Evolutionary conservation across 53 echinoderm and acorn worm genomes (phyloP).

Genomic region (Patiria pectinifera): DNA sequence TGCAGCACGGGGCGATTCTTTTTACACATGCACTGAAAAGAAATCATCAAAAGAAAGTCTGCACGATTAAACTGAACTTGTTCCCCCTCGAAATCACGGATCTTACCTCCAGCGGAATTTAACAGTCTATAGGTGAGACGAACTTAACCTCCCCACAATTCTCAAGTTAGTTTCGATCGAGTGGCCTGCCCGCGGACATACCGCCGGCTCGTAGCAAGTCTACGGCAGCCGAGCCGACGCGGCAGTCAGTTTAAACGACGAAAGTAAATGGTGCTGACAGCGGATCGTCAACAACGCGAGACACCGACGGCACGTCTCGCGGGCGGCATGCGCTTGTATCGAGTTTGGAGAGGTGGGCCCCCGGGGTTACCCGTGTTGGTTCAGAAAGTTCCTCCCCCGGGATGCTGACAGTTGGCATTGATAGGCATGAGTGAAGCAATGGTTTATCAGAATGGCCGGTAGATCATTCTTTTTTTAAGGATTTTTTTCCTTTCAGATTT

Average conservation of each 20-base stretch:
- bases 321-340: slow-evolving; percentile 32
- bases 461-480: not conserved
- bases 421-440: slow-evolving; percentile 31
- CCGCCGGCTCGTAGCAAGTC: not conserved
- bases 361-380: slow-evolving; percentile 44
- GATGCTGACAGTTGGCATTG: slow-evolving; percentile 46
- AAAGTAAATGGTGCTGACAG: slow-evolving; percentile 38
- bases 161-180: not conserved
- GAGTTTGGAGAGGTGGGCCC: slow-evolving; percentile 45
- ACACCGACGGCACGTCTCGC: not conserved
- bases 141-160: not conserved
- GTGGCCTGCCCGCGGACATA: not conserved
- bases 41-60: too few species aligned
- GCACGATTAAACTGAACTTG: too few species aligned
- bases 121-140: not conserved
- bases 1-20: too few species aligned
- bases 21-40: too few species aligned
- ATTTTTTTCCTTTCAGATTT: too few species aligned
- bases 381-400: slow-evolving; percentile 44
- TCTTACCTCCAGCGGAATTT: not conserved
- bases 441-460: not conserved
- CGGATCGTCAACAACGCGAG: not conserved
- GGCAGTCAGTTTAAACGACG: not conserved
- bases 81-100: not conserved
- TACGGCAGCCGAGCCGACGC: not conserved